Percentiles rank a stretch among this genome's conserved stretches.
Evolutionary conservation across 2,797 vertebrate species (phyloP).

Genomic region (Manis pentadactyla): DNA sequence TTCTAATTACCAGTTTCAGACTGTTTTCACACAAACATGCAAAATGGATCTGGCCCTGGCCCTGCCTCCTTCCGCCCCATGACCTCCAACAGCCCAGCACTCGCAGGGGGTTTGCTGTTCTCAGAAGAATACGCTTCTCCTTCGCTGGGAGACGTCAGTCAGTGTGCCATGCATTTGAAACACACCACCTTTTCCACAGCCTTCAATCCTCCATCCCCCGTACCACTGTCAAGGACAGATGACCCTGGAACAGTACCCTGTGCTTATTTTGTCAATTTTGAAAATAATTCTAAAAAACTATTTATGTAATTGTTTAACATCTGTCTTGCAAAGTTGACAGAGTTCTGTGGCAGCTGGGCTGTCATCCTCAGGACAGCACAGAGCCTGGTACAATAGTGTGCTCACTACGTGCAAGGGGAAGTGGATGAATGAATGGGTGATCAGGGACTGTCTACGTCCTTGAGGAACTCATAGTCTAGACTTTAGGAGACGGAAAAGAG

Average conservation of each 20-base stretch:
- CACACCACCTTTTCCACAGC: neutral
- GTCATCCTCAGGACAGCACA: neutral
- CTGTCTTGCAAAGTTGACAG: neutral
- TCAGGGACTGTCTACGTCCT: neutral
- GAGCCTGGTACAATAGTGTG: neutral
- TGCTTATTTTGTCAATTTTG: neutral
- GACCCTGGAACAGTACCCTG: neutral
- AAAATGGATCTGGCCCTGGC: neutral
- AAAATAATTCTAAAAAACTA: slow-evolving; percentile 20
- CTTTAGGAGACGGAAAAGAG: neutral
- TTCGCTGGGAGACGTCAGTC: neutral
- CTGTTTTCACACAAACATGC: neutral
- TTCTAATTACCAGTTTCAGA: neutral
- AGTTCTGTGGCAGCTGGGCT: neutral
- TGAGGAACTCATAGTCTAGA: neutral
- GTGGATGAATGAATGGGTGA: neutral
- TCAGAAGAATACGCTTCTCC: neutral
- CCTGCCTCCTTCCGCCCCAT: neutral
- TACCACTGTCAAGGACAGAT: neutral
- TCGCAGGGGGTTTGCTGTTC: neutral
- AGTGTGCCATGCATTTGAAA: neutral
- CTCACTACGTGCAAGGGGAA: neutral
- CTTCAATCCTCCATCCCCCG: neutral
- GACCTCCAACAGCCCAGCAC: rapidly evolving
- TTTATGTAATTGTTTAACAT: neutral